Evolutionary conservation across 1,140 invertebrate genomes (phyloP).

Genomic region (Atta texana): DNA sequence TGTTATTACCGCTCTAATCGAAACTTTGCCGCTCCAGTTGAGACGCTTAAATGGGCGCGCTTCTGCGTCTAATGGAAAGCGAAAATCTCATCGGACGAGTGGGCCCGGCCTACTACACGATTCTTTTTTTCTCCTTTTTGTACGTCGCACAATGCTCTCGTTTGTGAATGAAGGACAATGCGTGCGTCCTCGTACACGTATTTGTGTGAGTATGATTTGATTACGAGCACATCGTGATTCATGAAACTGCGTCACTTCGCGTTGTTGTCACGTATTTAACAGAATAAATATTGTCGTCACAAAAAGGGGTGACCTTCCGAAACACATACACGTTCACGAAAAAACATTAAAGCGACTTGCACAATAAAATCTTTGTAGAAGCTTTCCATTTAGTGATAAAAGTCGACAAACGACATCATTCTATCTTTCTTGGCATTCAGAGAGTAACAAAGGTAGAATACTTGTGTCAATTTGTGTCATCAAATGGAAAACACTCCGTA

Average conservation of each 20-base stretch:
- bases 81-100: slow-evolving; percentile 44
- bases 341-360: neutral
- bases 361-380: neutral
- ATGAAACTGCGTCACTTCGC: slow-evolving; percentile 45
- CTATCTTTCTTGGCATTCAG: too few relatives aligned
- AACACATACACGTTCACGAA: neutral
- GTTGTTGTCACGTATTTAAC: slow-evolving; percentile 13
- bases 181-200: neutral
- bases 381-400: too few relatives aligned
- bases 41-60: slow-evolving; percentile 39
- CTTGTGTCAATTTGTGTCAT: too few relatives aligned
- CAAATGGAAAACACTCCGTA: too few relatives aligned
- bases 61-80: slow-evolving; percentile 38
- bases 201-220: slow-evolving; percentile 28
- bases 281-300: slow-evolving; percentile 18
- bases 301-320: neutral
- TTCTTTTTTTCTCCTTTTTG: slow-evolving; percentile 7
- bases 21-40: slow-evolving; percentile 59
- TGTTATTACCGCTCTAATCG: slow-evolving; percentile 56
- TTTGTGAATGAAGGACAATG: slow-evolving; percentile 56
- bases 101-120: neutral
- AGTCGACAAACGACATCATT: too few relatives aligned
- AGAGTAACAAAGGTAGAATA: too few relatives aligned
- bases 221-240: slow-evolving; percentile 55
- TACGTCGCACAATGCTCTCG: slow-evolving; percentile 36